Evolutionary conservation across 2,797 vertebrate genomes (phyloP).

Genomic region (Eidolon dupreanum): DNA sequence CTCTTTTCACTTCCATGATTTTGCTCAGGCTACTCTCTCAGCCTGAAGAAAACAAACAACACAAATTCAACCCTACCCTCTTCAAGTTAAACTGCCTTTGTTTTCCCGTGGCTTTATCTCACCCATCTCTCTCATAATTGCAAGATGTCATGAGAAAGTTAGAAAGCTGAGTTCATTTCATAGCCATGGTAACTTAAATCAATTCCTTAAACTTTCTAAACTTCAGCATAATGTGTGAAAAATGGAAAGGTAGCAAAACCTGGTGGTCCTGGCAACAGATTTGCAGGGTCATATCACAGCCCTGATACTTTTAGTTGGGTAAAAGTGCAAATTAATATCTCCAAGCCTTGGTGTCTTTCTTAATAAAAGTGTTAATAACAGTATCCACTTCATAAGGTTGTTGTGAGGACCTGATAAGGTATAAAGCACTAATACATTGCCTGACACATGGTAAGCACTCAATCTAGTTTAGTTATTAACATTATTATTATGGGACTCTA

Average conservation of each 20-base stretch:
- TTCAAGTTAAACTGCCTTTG: background rate
- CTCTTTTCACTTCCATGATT: background rate
- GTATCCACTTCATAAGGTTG: background rate
- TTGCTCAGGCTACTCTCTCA: background rate
- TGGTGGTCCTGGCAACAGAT: background rate
- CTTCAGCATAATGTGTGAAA: slow-evolving; percentile 8
- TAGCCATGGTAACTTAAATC: background rate
- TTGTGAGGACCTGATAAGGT: background rate
- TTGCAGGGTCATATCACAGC: background rate
- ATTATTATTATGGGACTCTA: background rate
- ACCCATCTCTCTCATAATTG: background rate
- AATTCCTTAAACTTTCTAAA: background rate
- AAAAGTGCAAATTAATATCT: background rate
- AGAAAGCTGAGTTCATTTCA: background rate
- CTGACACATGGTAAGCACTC: background rate
- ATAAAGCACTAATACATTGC: background rate
- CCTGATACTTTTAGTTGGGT: background rate
- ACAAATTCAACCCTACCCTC: background rate
- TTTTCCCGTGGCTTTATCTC: background rate
- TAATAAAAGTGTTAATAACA: background rate
- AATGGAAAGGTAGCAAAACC: background rate
- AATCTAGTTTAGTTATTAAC: background rate
- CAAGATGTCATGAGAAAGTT: background rate
- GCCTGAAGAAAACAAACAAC: background rate
- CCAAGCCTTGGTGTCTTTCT: background rate